Percentiles rank a stretch among this genome's conserved stretches.
Evolutionary conservation across 2,888 invertebrate genomes (phyloP).

Genomic region (Brachyptera risi): DNA sequence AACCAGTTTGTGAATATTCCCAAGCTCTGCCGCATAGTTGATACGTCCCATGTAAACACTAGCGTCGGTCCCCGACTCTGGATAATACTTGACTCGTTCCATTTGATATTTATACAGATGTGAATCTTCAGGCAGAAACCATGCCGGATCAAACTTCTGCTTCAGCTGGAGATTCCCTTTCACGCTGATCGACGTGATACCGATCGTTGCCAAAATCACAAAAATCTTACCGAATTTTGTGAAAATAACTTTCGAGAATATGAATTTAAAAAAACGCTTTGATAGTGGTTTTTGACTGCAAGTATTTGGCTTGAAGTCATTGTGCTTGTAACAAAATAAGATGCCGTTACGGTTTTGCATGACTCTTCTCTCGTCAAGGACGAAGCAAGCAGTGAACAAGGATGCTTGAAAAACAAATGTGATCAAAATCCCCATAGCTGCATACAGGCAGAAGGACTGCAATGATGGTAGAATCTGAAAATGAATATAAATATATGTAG

Average conservation of each 20-base stretch:
- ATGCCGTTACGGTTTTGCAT: conserved; percentile 60
- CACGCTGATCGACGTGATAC: conserved; percentile 58
- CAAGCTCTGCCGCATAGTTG: conserved; percentile 60
- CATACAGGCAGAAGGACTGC: conserved; percentile 78
- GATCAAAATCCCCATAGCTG: conserved; percentile 69
- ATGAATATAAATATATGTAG: conserved; percentile 14
- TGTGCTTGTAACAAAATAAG: conserved; percentile 62
- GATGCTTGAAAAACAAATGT: conserved; percentile 73
- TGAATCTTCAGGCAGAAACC: conserved; percentile 71
- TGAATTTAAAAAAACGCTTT: conserved; percentile 53
- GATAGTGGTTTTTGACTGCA: conserved; percentile 55
- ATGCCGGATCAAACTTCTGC: conserved; percentile 73
- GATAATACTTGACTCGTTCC: conserved; percentile 57
- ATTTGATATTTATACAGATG: conserved; percentile 60
- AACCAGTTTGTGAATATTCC: conserved; percentile 53
- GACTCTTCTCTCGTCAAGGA: conserved; percentile 64
- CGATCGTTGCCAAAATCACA: conserved; percentile 56
- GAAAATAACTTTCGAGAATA: conserved; percentile 63
- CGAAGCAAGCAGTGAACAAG: conserved; percentile 75
- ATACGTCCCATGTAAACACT: conserved; percentile 63
- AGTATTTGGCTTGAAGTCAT: conserved; percentile 50
- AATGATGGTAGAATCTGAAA: conserved; percentile 70
- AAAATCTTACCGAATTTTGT: conserved; percentile 61
- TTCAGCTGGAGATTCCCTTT: conserved; percentile 60
- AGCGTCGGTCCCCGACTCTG: conserved; percentile 59